Conservation (phyloP, 2,888 invertebrate species). For the Nematopogon swammerdamellus region DNA sequence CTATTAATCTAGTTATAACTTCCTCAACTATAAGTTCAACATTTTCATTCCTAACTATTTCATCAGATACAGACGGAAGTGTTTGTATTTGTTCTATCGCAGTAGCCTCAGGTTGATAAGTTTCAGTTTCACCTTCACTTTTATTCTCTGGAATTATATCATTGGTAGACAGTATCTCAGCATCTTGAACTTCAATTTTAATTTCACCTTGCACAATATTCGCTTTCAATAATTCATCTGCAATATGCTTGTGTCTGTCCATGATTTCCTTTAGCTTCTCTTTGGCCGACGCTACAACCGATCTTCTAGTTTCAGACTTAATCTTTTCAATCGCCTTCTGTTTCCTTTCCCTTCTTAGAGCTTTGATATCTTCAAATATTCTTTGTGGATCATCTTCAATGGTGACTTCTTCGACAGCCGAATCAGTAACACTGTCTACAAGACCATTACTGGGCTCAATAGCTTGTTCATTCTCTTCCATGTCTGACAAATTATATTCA, state of each 20-base stretch:
- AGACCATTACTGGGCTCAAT: too few species aligned
- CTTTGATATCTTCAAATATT: constrained; percentile 28
- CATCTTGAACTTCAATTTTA: too few species aligned
- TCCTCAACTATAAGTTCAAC: constrained; percentile 48
- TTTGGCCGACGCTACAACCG: constrained; percentile 48
- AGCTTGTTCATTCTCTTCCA: too few species aligned
- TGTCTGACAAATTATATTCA: too few species aligned
- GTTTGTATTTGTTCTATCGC: too few species aligned
- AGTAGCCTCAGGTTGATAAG: too few species aligned
- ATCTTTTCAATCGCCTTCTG: constrained; percentile 44
- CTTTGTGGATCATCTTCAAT: constrained; percentile 18
- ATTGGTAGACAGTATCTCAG: too few species aligned
- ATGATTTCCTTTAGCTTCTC: constrained; percentile 48
- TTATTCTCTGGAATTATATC: too few species aligned
- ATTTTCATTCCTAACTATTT: constrained; percentile 27
- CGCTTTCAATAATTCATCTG: constrained; percentile 30
- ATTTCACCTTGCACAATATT: constrained; percentile 16
- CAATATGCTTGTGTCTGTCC: constrained; percentile 44
- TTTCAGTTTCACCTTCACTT: too few species aligned
- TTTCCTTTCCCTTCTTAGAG: constrained; percentile 33
- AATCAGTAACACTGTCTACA: too few species aligned
- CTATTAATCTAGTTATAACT: constrained; percentile 40
- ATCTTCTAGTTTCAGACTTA: constrained; percentile 42
- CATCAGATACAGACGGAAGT: constrained; percentile 3
- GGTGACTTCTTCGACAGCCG: neutral